These are phyloP conservation scores for Apotomis turbidana DNA, from an alignment of 2,888 invertebrate species.

Conservation along the genomic window DNA sequence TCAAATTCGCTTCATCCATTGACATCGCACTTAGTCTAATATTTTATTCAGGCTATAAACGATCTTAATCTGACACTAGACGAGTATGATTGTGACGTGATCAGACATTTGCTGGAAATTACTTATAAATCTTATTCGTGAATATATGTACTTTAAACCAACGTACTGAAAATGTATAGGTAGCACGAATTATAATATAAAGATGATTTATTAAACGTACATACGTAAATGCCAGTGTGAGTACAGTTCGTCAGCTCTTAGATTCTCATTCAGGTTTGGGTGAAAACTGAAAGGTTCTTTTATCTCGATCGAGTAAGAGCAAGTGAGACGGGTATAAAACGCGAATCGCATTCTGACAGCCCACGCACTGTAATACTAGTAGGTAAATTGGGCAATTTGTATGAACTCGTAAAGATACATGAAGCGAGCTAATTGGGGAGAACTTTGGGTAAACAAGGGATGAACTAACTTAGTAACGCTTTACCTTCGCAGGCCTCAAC, in stretches of 20 bases:
- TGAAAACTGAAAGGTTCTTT: too few species aligned
- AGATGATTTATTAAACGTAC: too few species aligned
- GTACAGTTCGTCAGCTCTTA: too few species aligned
- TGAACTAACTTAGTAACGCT: constrained; percentile 21
- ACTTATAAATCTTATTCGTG: neutral
- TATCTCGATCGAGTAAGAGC: too few species aligned
- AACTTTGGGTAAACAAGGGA: constrained; percentile 20
- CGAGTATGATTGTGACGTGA: neutral
- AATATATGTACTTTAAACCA: neutral
- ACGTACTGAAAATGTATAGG: too few species aligned
- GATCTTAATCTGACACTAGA: constrained; percentile 9
- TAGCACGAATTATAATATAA: too few species aligned
- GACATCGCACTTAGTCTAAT: constrained; percentile 23
- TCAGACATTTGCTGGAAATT: neutral
- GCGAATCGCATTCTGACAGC: too few species aligned
- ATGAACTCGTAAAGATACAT: constrained; percentile 15
- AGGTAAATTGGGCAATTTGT: neutral
- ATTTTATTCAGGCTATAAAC: constrained; percentile 13
- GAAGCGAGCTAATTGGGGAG: constrained; percentile 9
- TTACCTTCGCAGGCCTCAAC: constrained; percentile 14
- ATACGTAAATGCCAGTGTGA: too few species aligned
- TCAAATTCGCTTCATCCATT: constrained; percentile 9
- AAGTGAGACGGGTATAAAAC: too few species aligned
- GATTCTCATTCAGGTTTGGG: too few species aligned
- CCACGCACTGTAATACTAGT: too few species aligned